These are phyloP conservation scores for Centruroides vittatus DNA, from an alignment of 1,140 invertebrate genomes.

Conservation along the genomic window DNA sequence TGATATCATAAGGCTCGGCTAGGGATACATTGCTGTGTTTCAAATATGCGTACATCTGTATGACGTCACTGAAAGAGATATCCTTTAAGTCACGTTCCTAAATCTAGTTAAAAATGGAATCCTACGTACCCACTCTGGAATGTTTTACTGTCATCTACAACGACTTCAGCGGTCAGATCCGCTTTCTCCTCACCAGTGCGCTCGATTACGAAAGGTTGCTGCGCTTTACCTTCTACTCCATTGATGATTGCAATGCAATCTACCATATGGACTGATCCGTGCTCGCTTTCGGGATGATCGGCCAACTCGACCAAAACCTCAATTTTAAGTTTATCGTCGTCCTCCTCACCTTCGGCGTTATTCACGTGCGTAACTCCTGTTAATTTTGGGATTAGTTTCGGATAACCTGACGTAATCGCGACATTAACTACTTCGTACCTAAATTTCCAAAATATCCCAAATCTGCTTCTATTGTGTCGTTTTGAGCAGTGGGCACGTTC, in stretches of 20 bases:
- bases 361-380: not conserved
- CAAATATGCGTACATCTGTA: slow-evolving; percentile 6
- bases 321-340: slow-evolving; percentile 17
- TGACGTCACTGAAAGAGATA: slow-evolving; percentile 3
- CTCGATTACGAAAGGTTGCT: slow-evolving; percentile 3
- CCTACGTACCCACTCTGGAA: slow-evolving; percentile 14
- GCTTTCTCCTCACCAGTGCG: slow-evolving; percentile 7
- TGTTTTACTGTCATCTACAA: slow-evolving; percentile 11
- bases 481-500: slow-evolving; percentile 14
- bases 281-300: slow-evolving; percentile 16
- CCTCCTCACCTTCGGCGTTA: slow-evolving; percentile 9
- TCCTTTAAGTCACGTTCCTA: no score
- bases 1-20: slow-evolving; percentile 13
- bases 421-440: slow-evolving; percentile 4
- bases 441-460: slow-evolving; percentile 19
- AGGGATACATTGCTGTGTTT: slow-evolving; percentile 9
- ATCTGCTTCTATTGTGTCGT: slow-evolving; percentile 11
- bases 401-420: no score
- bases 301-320: slow-evolving; percentile 17
- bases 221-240: not conserved
- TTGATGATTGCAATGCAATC: slow-evolving; percentile 9
- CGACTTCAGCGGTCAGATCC: slow-evolving; percentile 9
- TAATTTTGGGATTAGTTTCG: not conserved
- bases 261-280: slow-evolving; percentile 7
- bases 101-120: not conserved